phyloP scores from a whole-genome alignment of 2,113 vertebrate genomes.

The Actenoides hombroni region DNA sequence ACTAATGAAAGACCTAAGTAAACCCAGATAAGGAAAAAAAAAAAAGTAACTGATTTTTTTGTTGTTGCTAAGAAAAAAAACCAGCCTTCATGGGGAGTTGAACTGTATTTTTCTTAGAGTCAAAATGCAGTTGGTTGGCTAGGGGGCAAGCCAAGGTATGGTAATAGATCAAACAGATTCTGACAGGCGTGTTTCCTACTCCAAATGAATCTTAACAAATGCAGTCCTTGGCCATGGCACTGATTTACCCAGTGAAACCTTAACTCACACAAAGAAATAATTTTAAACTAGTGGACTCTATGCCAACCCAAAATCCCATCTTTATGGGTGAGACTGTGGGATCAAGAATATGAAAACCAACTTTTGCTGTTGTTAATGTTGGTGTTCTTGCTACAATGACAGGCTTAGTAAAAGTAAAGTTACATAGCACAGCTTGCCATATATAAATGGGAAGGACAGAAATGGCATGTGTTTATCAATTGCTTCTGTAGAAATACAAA shows the following conservation, averaged over 20 bases:
- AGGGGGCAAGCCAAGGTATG: background rate
- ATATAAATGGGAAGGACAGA: background rate
- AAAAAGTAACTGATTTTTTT: background rate
- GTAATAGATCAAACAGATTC: background rate
- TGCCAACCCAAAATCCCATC: background rate
- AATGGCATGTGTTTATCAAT: background rate
- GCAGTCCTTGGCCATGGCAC: background rate
- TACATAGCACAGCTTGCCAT: background rate
- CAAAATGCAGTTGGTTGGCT: background rate
- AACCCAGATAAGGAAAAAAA: background rate
- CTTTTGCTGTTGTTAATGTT: background rate
- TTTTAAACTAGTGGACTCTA: background rate
- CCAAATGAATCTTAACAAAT: background rate
- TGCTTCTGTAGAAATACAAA: background rate
- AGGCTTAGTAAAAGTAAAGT: background rate
- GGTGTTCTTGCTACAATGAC: background rate
- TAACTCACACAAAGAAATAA: background rate
- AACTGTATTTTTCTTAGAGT: background rate
- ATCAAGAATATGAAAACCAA: background rate
- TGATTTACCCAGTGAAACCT: background rate
- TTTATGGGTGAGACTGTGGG: background rate
- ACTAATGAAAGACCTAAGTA: background rate
- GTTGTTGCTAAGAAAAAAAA: background rate
- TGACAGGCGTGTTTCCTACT: background rate
- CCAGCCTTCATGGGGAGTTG: background rate